Conservation (phyloP, 2,888 invertebrate species). For the Lasioglossum leucozonium region DNA sequence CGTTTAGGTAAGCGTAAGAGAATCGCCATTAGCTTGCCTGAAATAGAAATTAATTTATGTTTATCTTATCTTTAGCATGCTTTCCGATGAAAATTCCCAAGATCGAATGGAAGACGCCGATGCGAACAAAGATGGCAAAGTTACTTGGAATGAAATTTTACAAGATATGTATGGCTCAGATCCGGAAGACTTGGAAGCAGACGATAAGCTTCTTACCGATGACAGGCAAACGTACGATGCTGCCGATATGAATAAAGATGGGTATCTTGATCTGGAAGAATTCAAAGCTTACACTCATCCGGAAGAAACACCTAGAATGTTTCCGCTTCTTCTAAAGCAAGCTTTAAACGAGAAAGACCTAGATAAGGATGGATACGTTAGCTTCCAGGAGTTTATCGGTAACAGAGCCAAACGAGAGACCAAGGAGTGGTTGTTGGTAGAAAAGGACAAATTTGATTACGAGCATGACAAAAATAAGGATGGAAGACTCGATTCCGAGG, state of each 20-base stretch:
- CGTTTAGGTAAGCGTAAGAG: slow-evolving; percentile 89
- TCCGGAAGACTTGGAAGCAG: slow-evolving; percentile 85
- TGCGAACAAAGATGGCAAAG: slow-evolving; percentile 91
- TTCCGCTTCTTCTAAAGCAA: slow-evolving; percentile 91
- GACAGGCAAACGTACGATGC: slow-evolving; percentile 94
- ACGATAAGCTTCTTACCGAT: slow-evolving; percentile 88
- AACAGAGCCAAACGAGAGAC: slow-evolving; percentile 88
- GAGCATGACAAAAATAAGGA: slow-evolving; percentile 94
- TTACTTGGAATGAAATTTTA: slow-evolving; percentile 96
- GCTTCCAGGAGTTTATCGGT: slow-evolving; percentile 93
- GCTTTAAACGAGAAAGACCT: slow-evolving; percentile 94
- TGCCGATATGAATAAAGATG: slow-evolving; percentile 94
- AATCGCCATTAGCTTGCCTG: not conserved
- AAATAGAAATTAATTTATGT: not conserved
- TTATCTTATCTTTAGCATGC: slow-evolving; percentile 86
- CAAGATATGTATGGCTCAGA: slow-evolving; percentile 94
- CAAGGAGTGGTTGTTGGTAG: slow-evolving; percentile 89
- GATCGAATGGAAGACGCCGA: slow-evolving; percentile 95
- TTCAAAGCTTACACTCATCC: slow-evolving; percentile 96
- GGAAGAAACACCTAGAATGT: slow-evolving; percentile 96
- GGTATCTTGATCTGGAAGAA: slow-evolving; percentile 90
- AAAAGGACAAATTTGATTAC: slow-evolving; percentile 93
- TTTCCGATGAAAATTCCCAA: slow-evolving; percentile 94
- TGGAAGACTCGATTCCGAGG: slow-evolving; percentile 91
- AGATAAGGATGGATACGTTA: slow-evolving; percentile 93